These are phyloP conservation scores for Eristalinus sepulchralis DNA, from an alignment of 2,888 invertebrate genomes.

Conservation along the genomic window DNA sequence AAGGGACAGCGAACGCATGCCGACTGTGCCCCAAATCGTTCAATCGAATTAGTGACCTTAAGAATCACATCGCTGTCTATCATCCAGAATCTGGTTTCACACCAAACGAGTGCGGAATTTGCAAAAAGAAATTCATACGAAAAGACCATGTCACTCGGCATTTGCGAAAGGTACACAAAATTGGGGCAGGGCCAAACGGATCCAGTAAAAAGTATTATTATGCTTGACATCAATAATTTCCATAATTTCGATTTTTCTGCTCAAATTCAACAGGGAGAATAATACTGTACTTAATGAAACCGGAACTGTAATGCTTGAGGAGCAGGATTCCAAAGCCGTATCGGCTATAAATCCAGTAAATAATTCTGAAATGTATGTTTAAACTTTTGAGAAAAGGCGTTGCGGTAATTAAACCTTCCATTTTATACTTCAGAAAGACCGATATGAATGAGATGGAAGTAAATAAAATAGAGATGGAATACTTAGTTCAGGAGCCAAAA, in stretches of 20 bases:
- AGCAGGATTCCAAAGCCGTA: not conserved
- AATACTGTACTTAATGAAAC: slow-evolving; percentile 71
- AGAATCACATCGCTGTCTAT: slow-evolving; percentile 78
- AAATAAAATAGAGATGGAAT: slow-evolving; percentile 18
- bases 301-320: slow-evolving; percentile 31
- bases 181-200: not conserved
- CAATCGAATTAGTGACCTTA: slow-evolving; percentile 80
- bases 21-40: slow-evolving; percentile 81
- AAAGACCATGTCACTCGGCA: slow-evolving; percentile 82
- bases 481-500: not conserved
- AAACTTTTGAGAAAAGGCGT: not conserved
- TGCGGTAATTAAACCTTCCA: not conserved
- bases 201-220: slow-evolving; percentile 8
- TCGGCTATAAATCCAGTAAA: not conserved
- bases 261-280: not conserved
- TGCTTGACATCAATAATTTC: not conserved
- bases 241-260: not conserved
- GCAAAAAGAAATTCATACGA: slow-evolving; percentile 81
- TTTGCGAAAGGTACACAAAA: slow-evolving; percentile 80
- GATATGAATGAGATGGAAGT: not conserved
- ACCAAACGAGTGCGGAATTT: slow-evolving; percentile 78
- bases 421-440: not conserved
- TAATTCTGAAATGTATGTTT: not conserved
- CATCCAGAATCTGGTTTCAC: slow-evolving; percentile 73
- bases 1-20: slow-evolving; percentile 76